Evolutionary conservation across 2,888 invertebrate genomes (phyloP), one percentile per base, ranked within the genome.

Genomic region (Epistrophe grossulariae): DNA sequence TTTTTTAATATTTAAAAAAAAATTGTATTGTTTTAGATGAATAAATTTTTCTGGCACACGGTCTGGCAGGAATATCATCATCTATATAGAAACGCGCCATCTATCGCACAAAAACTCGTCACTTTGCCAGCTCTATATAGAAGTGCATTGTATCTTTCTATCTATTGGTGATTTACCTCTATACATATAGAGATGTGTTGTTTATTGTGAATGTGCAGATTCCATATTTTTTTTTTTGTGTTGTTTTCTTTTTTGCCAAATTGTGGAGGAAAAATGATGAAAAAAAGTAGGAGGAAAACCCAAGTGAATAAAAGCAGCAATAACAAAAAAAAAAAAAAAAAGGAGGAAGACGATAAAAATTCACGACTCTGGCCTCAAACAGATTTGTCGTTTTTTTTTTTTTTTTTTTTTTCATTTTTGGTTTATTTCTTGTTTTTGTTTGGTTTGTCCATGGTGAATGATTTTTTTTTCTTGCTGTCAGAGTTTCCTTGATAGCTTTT

Each of bases 341-440:
- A n/a, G n/a, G 15, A 62, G 62, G 43, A 62, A 43, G 15, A 62
- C 35, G 60, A 80, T 50, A 17, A 77, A 78, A 77, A 81, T 81
- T 77, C 84, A 85, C 84, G 85, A 85, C 78, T 85, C 60, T 82
- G 85, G 85, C 85, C 85, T 85, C 85, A 85, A 82, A 85, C 70
- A 70, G 81, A 82, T 85, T 82, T 78, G 50, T 73, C 72, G 57
- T 79, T 84, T 9, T 80, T 72, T 19, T 68, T 82, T 43, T 62
- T 62, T 60, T 40, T 77, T 84, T 72, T 19, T 68, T 82, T 43
- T 62, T 62, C 55, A 31, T 77, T 84, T 64, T 66, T 17, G 17
- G 15, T 40, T 40, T 40, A 13, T 40, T 40, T 40, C 45, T 45
- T 45, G 9, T n/a, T 48, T 48, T 64, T 43, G 10, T 64, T n/a